Conservation (phyloP, 2,888 invertebrate species). For the Iselma pallidipennis region DNA sequence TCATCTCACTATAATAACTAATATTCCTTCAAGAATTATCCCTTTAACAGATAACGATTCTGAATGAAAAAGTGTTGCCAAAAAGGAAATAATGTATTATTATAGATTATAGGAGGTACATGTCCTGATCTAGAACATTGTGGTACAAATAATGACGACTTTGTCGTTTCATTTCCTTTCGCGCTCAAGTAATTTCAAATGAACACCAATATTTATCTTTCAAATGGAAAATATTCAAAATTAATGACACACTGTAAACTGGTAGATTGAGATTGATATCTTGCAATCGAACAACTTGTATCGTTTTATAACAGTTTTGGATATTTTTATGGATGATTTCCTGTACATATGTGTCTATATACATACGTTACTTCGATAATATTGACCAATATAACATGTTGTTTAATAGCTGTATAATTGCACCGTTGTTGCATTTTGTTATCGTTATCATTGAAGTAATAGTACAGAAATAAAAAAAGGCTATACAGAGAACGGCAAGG, state of each 20-base stretch:
- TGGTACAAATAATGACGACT: too few relatives aligned
- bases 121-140: too few relatives aligned
- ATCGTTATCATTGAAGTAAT: neutral
- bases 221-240: neutral
- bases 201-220: too few relatives aligned
- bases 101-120: too few relatives aligned
- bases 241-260: neutral
- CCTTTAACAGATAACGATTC: too few relatives aligned
- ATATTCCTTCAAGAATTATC: neutral
- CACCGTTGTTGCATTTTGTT: constrained; percentile 5
- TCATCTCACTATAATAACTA: neutral
- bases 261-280: neutral
- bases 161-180: too few relatives aligned
- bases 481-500: neutral
- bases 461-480: neutral
- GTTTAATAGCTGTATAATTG: constrained; percentile 2
- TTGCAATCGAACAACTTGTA: neutral
- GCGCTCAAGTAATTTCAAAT: too few relatives aligned
- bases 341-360: neutral
- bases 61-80: too few relatives aligned
- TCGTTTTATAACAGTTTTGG: neutral
- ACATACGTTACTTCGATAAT: too few relatives aligned
- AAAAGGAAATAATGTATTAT: too few relatives aligned
- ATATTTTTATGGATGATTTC: neutral
- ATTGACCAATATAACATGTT: neutral